Conservation (phyloP, 2,888 invertebrate genomes). For the Meandrusa payeni region DNA sequence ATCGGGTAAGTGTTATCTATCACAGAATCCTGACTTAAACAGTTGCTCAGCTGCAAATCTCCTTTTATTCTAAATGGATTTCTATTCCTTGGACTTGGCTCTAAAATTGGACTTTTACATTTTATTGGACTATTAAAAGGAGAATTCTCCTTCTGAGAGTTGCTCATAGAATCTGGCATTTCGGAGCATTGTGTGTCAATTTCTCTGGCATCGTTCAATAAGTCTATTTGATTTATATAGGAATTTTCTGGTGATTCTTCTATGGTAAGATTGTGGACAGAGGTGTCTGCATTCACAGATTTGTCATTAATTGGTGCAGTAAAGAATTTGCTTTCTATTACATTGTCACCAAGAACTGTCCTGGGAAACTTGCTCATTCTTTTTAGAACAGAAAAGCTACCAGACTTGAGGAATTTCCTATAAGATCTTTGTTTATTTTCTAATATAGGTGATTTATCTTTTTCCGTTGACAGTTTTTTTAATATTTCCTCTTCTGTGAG, state of each 20-base stretch:
- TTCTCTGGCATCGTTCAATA: constrained; percentile 25
- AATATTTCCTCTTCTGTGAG: constrained; percentile 36
- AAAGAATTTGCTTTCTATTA: constrained; percentile 83
- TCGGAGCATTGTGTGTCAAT: constrained; percentile 37
- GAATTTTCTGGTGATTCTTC: constrained; percentile 43
- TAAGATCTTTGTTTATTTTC: constrained; percentile 64
- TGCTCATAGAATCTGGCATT: constrained; percentile 34
- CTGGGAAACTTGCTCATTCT: constrained; percentile 76
- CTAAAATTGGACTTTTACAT: constrained; percentile 50
- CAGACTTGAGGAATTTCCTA: constrained; percentile 49
- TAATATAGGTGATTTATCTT: constrained; percentile 65
- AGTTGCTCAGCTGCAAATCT: constrained; percentile 32
- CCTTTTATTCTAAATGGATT: constrained; percentile 41
- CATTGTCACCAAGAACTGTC: constrained; percentile 60
- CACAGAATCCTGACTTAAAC: constrained; percentile 50
- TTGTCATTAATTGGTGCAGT: constrained; percentile 37
- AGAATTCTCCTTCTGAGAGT: constrained; percentile 62
- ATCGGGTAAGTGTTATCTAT: constrained; percentile 66
- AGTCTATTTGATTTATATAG: constrained; percentile 5
- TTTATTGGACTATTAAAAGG: constrained; percentile 43
- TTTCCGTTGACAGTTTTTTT: constrained; percentile 33
- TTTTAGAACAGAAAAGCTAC: constrained; percentile 56
- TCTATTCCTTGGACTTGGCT: constrained; percentile 41
- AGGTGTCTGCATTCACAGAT: constrained; percentile 22
- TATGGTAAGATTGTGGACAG: constrained; percentile 29